phyloP scores from a whole-genome alignment of 2,797 vertebrate species.

The Helicolenus hilgendorfi region DNA sequence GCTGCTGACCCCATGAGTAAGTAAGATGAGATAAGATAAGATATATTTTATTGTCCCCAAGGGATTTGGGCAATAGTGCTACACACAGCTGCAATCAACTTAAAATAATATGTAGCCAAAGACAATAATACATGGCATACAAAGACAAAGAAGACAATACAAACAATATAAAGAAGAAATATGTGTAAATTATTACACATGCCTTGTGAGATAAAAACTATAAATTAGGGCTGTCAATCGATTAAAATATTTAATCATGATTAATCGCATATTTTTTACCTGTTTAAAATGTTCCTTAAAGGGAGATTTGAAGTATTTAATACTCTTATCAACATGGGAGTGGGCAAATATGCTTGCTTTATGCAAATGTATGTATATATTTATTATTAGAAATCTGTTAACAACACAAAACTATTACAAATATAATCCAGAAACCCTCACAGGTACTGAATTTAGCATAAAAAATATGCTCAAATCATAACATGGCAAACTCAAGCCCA shows the following conservation, averaged over 20 bases:
- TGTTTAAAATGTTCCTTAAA: neutral
- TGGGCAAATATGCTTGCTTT: too few relatives aligned
- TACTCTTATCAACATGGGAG: too few relatives aligned
- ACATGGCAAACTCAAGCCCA: too few relatives aligned
- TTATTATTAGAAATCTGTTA: too few relatives aligned
- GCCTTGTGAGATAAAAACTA: neutral
- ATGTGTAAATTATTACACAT: neutral
- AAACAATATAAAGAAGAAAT: neutral
- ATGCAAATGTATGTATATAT: too few relatives aligned
- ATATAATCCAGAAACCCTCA: neutral
- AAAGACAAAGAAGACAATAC: neutral
- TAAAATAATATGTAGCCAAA: neutral
- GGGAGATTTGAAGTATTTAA: neutral
- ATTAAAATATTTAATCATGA: neutral
- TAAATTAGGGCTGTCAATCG: neutral
- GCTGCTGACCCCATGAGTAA: constrained; percentile 86
- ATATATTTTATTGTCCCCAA: neutral
- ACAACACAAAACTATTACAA: neutral
- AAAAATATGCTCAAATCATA: too few relatives aligned
- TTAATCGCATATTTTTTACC: neutral
- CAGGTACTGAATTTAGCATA: neutral
- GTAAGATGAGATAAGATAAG: constrained; percentile 31
- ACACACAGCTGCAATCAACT: neutral
- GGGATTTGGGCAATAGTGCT: neutral
- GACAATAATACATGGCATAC: neutral